phyloP scores from a whole-genome alignment of 2,888 invertebrate species.

The Ormyrus thymus region DNA sequence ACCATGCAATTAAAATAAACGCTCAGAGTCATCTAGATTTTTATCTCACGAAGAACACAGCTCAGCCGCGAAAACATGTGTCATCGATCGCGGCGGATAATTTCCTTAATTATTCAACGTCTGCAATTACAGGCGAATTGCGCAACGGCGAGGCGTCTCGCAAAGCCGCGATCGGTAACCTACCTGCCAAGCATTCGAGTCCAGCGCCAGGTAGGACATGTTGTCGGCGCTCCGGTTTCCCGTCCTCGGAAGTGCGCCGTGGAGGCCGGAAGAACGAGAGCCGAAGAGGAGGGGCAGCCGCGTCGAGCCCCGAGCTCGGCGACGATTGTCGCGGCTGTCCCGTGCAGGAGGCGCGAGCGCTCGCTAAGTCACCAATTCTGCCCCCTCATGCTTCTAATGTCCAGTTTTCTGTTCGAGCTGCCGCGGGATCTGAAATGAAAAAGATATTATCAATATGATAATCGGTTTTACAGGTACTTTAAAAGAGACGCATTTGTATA shows the following conservation, averaged over 20 bases:
- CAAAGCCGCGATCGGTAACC: conserved; percentile 54
- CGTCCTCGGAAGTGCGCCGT: conserved; percentile 58
- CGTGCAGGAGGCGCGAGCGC: too few relatives aligned
- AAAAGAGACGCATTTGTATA: too few relatives aligned
- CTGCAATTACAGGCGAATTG: too few relatives aligned
- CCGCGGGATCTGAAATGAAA: not conserved
- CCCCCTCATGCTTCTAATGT: conserved; percentile 54
- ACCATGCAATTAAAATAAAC: conserved; percentile 13
- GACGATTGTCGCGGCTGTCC: conserved; percentile 25
- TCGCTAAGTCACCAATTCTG: conserved; percentile 34
- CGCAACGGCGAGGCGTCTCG: too few relatives aligned
- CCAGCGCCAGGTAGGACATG: conserved; percentile 75
- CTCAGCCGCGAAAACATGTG: too few relatives aligned
- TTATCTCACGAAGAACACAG: not conserved
- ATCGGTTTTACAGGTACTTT: too few relatives aligned
- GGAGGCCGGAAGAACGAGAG: too few relatives aligned
- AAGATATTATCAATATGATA: too few relatives aligned
- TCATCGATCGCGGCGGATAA: too few relatives aligned
- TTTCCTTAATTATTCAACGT: too few relatives aligned
- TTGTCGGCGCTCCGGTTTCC: conserved; percentile 66
- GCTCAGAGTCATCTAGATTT: not conserved
- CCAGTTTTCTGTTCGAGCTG: conserved; percentile 7
- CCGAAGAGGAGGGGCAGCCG: not conserved
- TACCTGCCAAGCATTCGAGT: conserved; percentile 77
- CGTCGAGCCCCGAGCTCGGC: conserved; percentile 52